Evolutionary conservation across 2,797 vertebrate species (phyloP).

Genomic region (Gymnothorax javanicus): DNA sequence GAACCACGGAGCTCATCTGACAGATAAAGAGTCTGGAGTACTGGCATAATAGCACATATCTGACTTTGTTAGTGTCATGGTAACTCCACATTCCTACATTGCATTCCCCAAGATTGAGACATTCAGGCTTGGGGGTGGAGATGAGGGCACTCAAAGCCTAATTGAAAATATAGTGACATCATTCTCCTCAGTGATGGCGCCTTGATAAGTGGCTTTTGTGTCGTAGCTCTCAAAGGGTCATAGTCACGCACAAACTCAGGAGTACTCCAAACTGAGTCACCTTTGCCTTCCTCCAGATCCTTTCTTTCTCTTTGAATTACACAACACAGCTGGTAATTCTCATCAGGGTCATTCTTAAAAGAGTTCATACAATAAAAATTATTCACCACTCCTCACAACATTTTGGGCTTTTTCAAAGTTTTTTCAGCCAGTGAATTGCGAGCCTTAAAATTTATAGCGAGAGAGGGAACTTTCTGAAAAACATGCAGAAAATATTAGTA

Average conservation of each 20-base stretch:
- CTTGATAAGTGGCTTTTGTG: slow-evolving; percentile 5
- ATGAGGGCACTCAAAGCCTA: neutral
- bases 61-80: slow-evolving; percentile 32
- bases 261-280: neutral
- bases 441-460: no score
- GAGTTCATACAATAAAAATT: neutral
- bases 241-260: neutral
- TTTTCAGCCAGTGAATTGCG: neutral
- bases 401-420: neutral
- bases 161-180: neutral
- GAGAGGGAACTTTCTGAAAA: no score
- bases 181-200: neutral
- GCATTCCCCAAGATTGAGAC: neutral
- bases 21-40: slow-evolving; percentile 15
- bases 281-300: neutral
- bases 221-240: neutral
- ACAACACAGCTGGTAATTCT: neutral
- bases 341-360: neutral
- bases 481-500: no score
- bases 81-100: slow-evolving; percentile 32
- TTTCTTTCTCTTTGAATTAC: neutral
- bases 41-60: slow-evolving; percentile 12
- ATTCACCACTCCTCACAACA: neutral
- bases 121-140: neutral
- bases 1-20: neutral